These are phyloP conservation scores for Microcebus ravelobensis DNA, from an alignment of 2,113 vertebrate species.

Conservation along the genomic window DNA sequence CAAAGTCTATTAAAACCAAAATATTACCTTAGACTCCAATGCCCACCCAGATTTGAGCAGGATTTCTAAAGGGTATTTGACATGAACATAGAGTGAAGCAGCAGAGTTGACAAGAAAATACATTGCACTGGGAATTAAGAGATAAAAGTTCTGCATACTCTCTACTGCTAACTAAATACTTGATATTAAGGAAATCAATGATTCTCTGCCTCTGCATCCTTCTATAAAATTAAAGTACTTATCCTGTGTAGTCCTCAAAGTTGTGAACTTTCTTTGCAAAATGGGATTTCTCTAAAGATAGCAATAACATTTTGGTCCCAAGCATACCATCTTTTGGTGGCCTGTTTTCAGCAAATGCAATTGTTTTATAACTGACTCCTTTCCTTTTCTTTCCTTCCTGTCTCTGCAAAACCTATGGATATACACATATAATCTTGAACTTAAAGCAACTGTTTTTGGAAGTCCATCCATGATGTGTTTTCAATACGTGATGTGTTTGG, in stretches of 20 bases:
- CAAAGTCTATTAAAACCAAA: not conserved
- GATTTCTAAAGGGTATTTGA: not conserved
- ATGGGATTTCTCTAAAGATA: not conserved
- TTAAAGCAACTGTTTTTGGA: not conserved
- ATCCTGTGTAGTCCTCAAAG: not conserved
- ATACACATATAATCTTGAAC: not conserved
- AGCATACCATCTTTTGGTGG: not conserved
- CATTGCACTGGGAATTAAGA: not conserved
- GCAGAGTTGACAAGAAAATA: constrained; percentile 29
- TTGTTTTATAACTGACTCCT: not conserved
- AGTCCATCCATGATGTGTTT: not conserved
- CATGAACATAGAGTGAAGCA: not conserved
- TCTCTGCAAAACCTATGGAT: not conserved
- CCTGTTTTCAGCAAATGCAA: constrained; percentile 3
- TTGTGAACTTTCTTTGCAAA: constrained; percentile 7
- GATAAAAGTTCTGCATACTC: not conserved
- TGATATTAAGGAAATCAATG: not conserved
- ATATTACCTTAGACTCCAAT: not conserved
- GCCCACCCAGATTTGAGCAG: not conserved
- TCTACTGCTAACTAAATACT: not conserved
- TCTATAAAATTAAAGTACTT: not conserved
- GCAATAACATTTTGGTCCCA: not conserved
- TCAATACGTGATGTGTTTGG: not conserved
- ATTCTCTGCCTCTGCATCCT: not conserved
- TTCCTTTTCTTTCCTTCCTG: not conserved